phyloP scores from a whole-genome alignment of 2,888 invertebrate genomes.

The Scaptomyza cyrtandrae region DNA sequence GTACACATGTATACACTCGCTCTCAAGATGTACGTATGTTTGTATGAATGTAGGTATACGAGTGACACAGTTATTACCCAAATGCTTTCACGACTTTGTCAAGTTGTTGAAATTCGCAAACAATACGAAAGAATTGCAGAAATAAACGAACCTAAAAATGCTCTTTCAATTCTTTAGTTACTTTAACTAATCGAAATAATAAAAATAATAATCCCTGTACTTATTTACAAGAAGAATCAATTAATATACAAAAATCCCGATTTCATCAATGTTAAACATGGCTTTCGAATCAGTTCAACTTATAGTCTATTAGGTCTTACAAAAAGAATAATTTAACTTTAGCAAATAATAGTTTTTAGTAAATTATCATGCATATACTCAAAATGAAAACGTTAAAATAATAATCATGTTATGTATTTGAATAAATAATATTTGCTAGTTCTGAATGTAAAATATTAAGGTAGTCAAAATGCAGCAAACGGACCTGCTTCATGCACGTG shows the following conservation, averaged over 20 bases:
- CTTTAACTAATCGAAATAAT: too few species aligned
- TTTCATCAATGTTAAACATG: neutral
- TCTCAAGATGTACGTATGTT: neutral
- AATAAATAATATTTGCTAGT: too few species aligned
- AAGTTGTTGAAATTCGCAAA: constrained; percentile 44
- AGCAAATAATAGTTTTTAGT: too few species aligned
- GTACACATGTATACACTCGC: neutral
- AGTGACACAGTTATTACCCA: constrained; percentile 72
- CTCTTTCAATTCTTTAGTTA: constrained; percentile 29
- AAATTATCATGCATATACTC: too few species aligned
- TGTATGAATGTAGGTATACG: constrained; percentile 1
- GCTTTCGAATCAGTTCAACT: too few species aligned
- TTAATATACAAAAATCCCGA: too few species aligned
- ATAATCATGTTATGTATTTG: too few species aligned
- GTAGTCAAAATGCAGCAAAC: neutral
- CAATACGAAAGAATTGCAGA: constrained; percentile 23
- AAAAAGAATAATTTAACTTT: too few species aligned
- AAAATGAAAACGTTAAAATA: too few species aligned
- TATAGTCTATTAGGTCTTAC: too few species aligned
- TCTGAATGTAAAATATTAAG: too few species aligned
- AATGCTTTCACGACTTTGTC: constrained; percentile 64
- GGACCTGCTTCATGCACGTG: neutral
- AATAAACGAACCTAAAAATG: constrained; percentile 16
- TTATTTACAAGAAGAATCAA: too few species aligned
- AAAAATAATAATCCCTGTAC: neutral